Evolutionary conservation across 2,797 vertebrate genomes (phyloP).

Genomic region (Takifugu rubripes): DNA sequence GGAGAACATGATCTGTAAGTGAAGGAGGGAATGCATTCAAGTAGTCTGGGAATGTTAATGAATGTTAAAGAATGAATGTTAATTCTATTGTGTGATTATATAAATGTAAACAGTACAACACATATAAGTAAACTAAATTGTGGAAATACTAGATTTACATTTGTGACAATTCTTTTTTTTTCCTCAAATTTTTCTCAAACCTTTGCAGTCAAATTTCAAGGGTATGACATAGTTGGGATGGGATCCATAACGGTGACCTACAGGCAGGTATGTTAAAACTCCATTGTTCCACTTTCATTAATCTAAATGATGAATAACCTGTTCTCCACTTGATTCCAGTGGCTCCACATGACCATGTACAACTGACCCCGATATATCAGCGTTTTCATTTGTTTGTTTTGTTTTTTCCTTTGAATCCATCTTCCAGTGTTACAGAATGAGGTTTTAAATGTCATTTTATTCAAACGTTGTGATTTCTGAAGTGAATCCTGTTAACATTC

Average conservation of each 20-base stretch:
- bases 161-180: background rate
- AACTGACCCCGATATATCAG: constrained; percentile 59
- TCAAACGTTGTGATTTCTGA: too few species aligned
- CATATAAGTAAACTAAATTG: too few species aligned
- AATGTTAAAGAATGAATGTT: too few species aligned
- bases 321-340: constrained; percentile 60
- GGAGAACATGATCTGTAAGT: constrained; percentile 78
- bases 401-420: background rate
- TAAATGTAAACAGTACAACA: too few species aligned
- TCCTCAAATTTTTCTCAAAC: background rate
- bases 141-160: too few species aligned
- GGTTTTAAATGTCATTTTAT: too few species aligned
- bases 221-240: constrained; percentile 61
- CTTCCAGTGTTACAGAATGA: too few species aligned
- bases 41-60: too few species aligned
- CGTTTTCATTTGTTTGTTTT: background rate
- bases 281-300: background rate
- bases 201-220: constrained; percentile 73
- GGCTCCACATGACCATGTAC: constrained; percentile 78
- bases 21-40: background rate
- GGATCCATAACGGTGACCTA: constrained; percentile 69
- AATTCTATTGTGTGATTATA: too few species aligned
- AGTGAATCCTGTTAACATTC: too few species aligned
- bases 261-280: constrained; percentile 65
- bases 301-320: background rate